phyloP scores from a whole-genome alignment of 2,888 invertebrate species.

The Tiliacea aurago region DNA sequence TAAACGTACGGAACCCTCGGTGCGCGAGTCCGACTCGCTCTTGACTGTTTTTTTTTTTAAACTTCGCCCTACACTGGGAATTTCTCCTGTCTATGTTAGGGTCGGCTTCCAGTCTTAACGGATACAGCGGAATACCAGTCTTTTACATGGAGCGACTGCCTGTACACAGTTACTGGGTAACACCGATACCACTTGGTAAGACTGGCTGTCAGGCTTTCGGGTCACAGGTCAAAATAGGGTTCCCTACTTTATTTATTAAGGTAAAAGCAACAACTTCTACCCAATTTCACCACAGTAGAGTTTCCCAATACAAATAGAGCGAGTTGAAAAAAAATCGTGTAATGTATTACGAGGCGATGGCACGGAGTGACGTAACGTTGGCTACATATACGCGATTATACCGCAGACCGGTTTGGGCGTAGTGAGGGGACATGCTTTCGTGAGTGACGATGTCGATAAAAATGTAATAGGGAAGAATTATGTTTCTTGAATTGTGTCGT shows the following conservation, averaged over 20 bases:
- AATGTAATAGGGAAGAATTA: too few relatives aligned
- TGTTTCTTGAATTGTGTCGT: background rate
- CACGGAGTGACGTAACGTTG: conserved; percentile 73
- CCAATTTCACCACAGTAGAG: conserved; percentile 38
- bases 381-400: conserved; percentile 75
- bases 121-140: background rate
- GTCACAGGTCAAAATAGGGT: background rate
- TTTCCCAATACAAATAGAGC: conserved; percentile 56
- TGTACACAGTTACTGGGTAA: background rate
- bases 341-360: conserved; percentile 59
- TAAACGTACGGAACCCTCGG: too few relatives aligned
- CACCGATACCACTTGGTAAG: background rate
- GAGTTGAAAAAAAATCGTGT: conserved; percentile 48
- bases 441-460: conserved; percentile 3
- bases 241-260: too few relatives aligned
- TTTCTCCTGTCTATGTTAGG: too few relatives aligned
- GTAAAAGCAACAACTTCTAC: background rate
- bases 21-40: too few relatives aligned
- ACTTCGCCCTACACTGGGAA: too few relatives aligned
- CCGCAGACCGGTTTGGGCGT: conserved; percentile 68
- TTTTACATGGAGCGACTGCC: background rate
- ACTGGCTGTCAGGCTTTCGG: background rate
- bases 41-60: too few relatives aligned
- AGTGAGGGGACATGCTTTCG: conserved; percentile 59
- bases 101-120: background rate